A percentile compares a stretch with the other conserved stretches of the same genome.
These are phyloP conservation scores for Anodontia alba DNA, from an alignment of 2,888 invertebrate genomes.

Conservation along the genomic window DNA sequence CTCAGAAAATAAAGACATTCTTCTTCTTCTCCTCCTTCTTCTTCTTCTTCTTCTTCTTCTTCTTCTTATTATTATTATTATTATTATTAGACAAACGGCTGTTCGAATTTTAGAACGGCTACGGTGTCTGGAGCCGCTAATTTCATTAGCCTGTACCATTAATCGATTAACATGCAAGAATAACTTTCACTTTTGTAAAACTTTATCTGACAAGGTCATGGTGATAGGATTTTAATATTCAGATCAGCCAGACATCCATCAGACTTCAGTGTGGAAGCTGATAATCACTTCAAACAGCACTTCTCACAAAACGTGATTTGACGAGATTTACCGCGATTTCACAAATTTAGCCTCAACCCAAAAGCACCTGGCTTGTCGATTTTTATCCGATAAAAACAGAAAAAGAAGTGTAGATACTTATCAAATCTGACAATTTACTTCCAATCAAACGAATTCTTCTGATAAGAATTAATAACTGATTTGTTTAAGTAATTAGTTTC, in stretches of 20 bases:
- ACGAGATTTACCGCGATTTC: slow-evolving; percentile 17
- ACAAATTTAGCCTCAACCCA: slow-evolving; percentile 14
- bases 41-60: too few relatives aligned
- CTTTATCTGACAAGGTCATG: not conserved
- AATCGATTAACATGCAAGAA: not conserved
- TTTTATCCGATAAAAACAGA: not conserved
- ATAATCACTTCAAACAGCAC: slow-evolving; percentile 7
- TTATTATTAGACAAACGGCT: too few relatives aligned
- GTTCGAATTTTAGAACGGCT: too few relatives aligned
- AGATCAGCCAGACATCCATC: not conserved
- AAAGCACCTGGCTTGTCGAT: slow-evolving; percentile 16
- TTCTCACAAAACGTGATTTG: slow-evolving; percentile 3
- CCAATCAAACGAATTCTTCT: slow-evolving; percentile 7
- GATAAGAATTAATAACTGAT: slow-evolving; percentile 14
- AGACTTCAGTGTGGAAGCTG: not conserved
- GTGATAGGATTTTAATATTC: not conserved
- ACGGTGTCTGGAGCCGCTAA: too few relatives aligned
- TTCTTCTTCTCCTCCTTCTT: too few relatives aligned
- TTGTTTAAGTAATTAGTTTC: slow-evolving; percentile 13
- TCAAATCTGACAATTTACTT: slow-evolving; percentile 7
- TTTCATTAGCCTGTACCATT: too few relatives aligned
- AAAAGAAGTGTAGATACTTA: slow-evolving; percentile 17
- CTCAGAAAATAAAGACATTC: too few relatives aligned
- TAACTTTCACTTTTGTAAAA: not conserved
- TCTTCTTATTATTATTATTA: too few relatives aligned